Evolutionary conservation across 2,888 invertebrate species (phyloP).

Genomic region (Ephialtes manifestator): DNA sequence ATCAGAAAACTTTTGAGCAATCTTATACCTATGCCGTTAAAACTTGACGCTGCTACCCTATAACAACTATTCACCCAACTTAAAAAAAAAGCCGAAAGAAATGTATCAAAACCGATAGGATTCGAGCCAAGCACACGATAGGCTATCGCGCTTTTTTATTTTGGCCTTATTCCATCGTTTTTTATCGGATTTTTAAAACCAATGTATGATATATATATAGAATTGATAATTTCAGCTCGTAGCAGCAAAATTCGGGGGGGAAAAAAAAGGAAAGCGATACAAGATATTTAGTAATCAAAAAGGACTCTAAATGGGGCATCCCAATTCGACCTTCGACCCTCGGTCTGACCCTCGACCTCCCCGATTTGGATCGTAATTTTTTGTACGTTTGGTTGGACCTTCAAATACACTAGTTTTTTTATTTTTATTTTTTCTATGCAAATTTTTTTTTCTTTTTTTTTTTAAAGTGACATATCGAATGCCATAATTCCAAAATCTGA

Average conservation of each 20-base stretch:
- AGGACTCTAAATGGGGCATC: no score
- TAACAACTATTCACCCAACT: background rate
- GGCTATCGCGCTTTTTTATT: background rate
- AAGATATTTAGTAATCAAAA: no score
- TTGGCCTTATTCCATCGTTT: background rate
- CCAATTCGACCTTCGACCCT: no score
- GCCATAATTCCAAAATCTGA: no score
- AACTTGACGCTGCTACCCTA: background rate
- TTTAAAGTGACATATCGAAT: no score
- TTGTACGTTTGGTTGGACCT: no score
- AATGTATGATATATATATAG: background rate
- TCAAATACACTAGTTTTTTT: no score
- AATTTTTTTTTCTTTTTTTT: no score
- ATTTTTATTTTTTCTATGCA: no score
- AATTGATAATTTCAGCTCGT: background rate
- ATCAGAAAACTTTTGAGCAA: conserved; percentile 31
- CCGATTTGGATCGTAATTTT: no score
- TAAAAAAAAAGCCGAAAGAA: background rate
- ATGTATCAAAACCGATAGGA: background rate
- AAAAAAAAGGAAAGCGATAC: no score
- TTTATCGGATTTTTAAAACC: conserved; percentile 1
- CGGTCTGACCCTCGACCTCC: no score
- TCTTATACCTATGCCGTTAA: background rate
- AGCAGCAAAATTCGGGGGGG: background rate
- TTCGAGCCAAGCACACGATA: background rate